phyloP scores from a whole-genome alignment of 2,113 vertebrate species.

The Chiloscyllium plagiosum region DNA sequence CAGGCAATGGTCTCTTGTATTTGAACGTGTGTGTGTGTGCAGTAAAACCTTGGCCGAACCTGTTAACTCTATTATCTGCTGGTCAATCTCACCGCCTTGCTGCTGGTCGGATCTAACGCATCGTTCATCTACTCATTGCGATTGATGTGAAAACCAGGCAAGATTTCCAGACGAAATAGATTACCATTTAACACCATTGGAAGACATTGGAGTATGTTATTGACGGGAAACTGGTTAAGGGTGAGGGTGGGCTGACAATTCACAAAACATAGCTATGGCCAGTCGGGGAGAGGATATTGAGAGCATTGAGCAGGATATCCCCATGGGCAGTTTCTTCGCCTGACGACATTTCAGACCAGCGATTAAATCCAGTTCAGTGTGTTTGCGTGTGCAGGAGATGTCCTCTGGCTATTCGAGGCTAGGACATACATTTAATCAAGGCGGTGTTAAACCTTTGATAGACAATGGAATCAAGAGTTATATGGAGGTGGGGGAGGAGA shows the following conservation, averaged over 20 bases:
- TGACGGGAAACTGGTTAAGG: neutral
- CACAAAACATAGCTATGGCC: neutral
- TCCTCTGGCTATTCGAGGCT: neutral
- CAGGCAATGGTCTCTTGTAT: neutral
- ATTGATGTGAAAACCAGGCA: neutral
- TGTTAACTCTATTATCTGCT: neutral
- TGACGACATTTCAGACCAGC: neutral
- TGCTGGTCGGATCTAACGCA: too few relatives aligned
- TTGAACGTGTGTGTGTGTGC: neutral
- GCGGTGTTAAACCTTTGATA: too few relatives aligned
- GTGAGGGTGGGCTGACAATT: neutral
- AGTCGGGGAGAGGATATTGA: neutral
- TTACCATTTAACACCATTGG: neutral
- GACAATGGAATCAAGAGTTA: too few relatives aligned
- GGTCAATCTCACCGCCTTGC: neutral
- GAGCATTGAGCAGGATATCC: neutral
- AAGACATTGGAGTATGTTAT: neutral
- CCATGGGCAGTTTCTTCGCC: neutral
- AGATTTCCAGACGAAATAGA: neutral
- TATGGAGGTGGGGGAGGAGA: too few relatives aligned
- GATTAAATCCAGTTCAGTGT: neutral
- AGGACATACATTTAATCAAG: too few relatives aligned
- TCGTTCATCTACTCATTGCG: neutral
- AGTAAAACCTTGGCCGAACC: neutral
- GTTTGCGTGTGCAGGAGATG: neutral